These are phyloP conservation scores for Yponomeuta sedellus DNA, from an alignment of 2,888 invertebrate genomes.

Conservation along the genomic window DNA sequence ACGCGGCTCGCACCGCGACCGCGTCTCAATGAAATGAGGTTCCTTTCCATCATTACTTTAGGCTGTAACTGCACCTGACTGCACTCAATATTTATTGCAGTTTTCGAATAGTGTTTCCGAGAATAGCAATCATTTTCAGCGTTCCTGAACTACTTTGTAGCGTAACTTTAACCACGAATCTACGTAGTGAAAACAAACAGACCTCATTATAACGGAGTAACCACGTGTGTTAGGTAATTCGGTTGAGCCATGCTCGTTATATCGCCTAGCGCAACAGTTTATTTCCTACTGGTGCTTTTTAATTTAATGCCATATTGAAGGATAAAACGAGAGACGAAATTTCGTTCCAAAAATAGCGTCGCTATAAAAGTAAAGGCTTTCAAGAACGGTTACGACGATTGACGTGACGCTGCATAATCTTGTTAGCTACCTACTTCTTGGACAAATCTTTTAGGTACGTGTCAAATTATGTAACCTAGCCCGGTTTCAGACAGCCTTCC, in stretches of 20 bases:
- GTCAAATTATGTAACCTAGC: background rate
- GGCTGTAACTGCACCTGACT: background rate
- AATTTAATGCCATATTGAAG: no score
- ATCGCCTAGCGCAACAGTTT: no score
- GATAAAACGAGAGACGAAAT: no score
- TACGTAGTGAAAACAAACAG: background rate
- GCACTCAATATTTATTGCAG: background rate
- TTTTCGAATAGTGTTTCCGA: background rate
- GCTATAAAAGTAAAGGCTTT: no score
- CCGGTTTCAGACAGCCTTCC: background rate
- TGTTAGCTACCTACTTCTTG: background rate
- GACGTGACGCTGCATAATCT: constrained; percentile 3
- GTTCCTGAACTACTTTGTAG: background rate
- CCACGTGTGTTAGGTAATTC: background rate
- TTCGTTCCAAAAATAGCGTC: no score
- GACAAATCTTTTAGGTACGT: background rate
- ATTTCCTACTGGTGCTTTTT: no score
- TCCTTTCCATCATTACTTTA: background rate
- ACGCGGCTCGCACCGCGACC: constrained; percentile 33
- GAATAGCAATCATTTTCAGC: background rate
- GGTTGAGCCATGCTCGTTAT: no score
- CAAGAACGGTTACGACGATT: background rate
- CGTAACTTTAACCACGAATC: background rate
- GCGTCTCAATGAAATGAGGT: background rate
- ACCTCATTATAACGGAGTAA: background rate